phyloP scores from a whole-genome alignment of 2,888 invertebrate genomes.

The Gortyna flavago region DNA sequence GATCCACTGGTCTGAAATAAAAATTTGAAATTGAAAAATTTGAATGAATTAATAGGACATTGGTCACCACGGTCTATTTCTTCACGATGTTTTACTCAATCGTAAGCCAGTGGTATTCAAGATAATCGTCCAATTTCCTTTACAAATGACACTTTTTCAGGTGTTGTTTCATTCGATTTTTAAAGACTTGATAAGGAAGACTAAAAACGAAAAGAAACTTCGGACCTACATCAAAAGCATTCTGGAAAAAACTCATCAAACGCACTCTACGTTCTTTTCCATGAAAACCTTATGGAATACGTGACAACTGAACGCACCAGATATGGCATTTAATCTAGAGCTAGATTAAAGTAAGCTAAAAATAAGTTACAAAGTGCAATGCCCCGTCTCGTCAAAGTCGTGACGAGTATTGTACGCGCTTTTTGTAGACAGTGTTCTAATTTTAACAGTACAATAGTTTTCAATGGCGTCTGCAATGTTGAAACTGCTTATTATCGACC shows the following conservation, averaged over 20 bases:
- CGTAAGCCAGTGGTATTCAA: not conserved
- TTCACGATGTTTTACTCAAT: slow-evolving; percentile 9
- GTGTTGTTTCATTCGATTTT: not conserved
- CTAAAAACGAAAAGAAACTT: not conserved
- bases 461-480: slow-evolving; percentile 57
- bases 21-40: too few species aligned
- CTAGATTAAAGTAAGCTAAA: slow-evolving; percentile 28
- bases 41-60: slow-evolving; percentile 10
- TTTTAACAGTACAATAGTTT: slow-evolving; percentile 58
- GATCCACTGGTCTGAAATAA: too few species aligned
- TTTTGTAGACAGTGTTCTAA: slow-evolving; percentile 61
- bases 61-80: slow-evolving; percentile 17
- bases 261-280: too few species aligned
- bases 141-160: not conserved
- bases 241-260: not conserved
- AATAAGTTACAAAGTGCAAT: slow-evolving; percentile 48
- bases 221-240: not conserved
- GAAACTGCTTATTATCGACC: slow-evolving; percentile 62
- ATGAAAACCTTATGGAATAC: not conserved
- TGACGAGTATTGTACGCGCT: slow-evolving; percentile 44
- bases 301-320: slow-evolving; percentile 20
- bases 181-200: not conserved
- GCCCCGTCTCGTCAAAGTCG: slow-evolving; percentile 45
- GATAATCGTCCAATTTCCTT: not conserved
- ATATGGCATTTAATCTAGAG: slow-evolving; percentile 21